Evolutionary conservation across 2,888 invertebrate species (phyloP), one percentile per base, ranked within the genome.

Genomic region (Hetaerina titia): DNA sequence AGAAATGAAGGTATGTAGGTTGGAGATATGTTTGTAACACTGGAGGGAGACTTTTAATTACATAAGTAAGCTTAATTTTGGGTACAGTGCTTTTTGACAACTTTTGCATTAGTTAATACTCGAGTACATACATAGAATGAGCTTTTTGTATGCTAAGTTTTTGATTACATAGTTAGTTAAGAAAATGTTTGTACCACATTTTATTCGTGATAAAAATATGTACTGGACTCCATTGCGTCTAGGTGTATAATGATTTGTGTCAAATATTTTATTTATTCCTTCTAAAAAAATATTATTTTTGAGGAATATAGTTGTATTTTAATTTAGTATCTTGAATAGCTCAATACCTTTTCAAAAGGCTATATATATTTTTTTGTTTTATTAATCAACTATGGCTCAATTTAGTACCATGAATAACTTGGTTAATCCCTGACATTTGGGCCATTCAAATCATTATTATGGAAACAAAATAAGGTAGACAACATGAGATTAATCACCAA

Each of bases 1-100:
- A 97, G 98, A 98, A 97, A 98, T 99, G 96, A 98, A 98, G 98
- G 98, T 98, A 97, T 97, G 97, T 96, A 15, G 7, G 25, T 31
- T n/a, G 31, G 69, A 69, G 8, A 22, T 22, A 2, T 1, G 1
- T 11, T 81, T 11, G 31, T 81, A 22, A 25, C 13, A 9, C 11
- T 81, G 13, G 22, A 25, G 31, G 25, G 31, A 31, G 25, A 13
- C 25, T n/a, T 31, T 69, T 22, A 69, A 69, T 22, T n/a, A 11
- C 22, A 81, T 11, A 1, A 2, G 81, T 81, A 31, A 81, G 31
- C 31, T 31, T 69, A 9, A 81, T 6, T 15, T 45, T 81, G 15
- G 4, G 7, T 31, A 15, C 31, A 15, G 11, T 81, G 22, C 13
- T 81, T 81, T 13, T 31, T 13, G 11, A 31, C 25, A 31, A 81